Evolutionary conservation across 2,113 vertebrate genomes (phyloP).

Genomic region (Peromyscus californicus): DNA sequence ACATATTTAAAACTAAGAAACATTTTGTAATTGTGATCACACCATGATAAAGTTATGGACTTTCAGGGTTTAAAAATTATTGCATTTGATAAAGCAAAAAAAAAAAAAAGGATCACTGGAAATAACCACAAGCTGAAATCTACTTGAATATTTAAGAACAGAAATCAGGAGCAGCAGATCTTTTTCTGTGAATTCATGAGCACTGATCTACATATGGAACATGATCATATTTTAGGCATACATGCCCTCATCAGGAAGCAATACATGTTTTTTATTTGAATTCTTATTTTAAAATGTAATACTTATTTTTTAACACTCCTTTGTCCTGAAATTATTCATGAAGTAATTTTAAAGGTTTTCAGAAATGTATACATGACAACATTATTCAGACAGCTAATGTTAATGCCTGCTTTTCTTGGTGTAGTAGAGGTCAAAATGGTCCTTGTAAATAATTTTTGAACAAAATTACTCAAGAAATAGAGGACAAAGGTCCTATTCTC

Average conservation of each 20-base stretch:
- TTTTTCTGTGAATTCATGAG: not conserved
- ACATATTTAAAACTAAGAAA: not conserved
- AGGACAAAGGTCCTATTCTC: not conserved
- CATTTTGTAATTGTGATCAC: not conserved
- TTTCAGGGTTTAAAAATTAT: not conserved
- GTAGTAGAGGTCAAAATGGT: not conserved
- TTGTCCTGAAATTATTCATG: not conserved
- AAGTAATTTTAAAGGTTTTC: not conserved
- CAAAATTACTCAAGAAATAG: slow-evolving; percentile 25
- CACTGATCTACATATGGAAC: not conserved
- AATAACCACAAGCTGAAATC: not conserved
- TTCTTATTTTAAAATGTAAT: not conserved
- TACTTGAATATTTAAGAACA: not conserved
- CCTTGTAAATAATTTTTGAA: not conserved
- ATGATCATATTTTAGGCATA: not conserved
- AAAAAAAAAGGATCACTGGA: not conserved
- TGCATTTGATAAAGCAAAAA: not conserved
- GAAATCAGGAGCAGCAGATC: not conserved
- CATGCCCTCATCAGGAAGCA: not conserved
- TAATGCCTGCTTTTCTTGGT: not conserved
- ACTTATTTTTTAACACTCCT: not conserved
- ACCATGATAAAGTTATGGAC: not conserved
- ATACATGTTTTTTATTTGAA: not conserved
- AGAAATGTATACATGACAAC: not conserved
- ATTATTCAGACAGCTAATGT: not conserved